These are phyloP conservation scores for Dasypogon diadema DNA, from an alignment of 2,888 invertebrate species.

Conservation along the genomic window DNA sequence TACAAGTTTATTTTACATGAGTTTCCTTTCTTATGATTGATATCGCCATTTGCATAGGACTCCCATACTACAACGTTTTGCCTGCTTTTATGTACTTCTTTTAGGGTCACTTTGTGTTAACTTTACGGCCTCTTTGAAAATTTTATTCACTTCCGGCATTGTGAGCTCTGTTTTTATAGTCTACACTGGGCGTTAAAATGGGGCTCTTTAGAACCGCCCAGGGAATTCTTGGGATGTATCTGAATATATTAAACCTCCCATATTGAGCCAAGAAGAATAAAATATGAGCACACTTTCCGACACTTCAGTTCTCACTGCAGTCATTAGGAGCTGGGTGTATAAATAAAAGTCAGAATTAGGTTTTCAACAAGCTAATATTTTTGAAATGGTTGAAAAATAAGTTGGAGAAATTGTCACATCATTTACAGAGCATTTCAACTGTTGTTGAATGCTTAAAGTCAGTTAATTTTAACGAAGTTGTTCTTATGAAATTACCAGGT, in stretches of 20 bases:
- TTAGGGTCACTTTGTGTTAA: constrained; percentile 48
- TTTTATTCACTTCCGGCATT: constrained; percentile 44
- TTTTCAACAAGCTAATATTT: neutral
- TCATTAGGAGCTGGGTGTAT: constrained; percentile 7
- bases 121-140: constrained; percentile 48
- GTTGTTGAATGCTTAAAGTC: no score
- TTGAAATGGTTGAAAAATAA: no score
- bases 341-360: neutral
- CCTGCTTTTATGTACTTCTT: constrained; percentile 28
- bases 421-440: no score
- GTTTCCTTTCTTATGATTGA: constrained; percentile 42
- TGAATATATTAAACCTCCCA: constrained; percentile 31
- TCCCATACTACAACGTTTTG: constrained; percentile 6
- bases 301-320: neutral
- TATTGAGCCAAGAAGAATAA: constrained; percentile 19
- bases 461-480: no score
- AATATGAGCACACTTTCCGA: neutral
- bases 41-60: constrained; percentile 46
- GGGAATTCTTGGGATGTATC: constrained; percentile 28
- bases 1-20: constrained; percentile 29
- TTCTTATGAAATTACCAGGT: no score
- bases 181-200: constrained; percentile 38
- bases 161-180: constrained; percentile 37
- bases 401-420: no score
- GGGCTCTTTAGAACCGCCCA: constrained; percentile 29